Conservation (phyloP, 2,888 invertebrate genomes). For the Schizaphis graminum region DNA sequence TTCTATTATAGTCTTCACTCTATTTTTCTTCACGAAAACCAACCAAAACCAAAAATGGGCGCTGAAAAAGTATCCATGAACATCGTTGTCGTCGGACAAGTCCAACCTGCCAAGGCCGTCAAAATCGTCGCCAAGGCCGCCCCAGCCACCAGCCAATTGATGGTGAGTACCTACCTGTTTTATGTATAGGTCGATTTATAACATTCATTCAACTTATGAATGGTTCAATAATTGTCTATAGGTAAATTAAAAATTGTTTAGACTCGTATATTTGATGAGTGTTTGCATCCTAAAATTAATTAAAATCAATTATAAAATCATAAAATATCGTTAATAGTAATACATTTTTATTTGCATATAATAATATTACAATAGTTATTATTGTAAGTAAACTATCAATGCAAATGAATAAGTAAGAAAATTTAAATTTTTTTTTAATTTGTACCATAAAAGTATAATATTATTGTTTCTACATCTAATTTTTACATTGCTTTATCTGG, state of each 20-base stretch:
- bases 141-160: not conserved
- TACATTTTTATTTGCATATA: not conserved
- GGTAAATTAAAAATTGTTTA: not conserved
- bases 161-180: not conserved
- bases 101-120: not conserved
- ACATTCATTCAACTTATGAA: not conserved
- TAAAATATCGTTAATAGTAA: not conserved
- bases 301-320: not conserved
- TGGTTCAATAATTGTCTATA: not conserved
- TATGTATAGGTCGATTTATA: not conserved
- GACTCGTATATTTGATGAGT: not conserved
- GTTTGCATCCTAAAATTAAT: not conserved
- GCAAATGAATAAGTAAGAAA: not conserved
- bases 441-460: not conserved
- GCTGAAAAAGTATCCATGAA: constrained; percentile 31
- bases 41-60: constrained; percentile 29
- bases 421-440: not conserved
- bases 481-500: not conserved
- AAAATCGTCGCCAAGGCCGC: not conserved
- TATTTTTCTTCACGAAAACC: not conserved
- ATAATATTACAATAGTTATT: too few species aligned
- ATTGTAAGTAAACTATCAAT: not conserved
- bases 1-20: not conserved
- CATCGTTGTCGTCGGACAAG: constrained; percentile 23
- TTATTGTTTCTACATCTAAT: not conserved